Conservation (phyloP, 2,888 invertebrate species). For the Heteromyza rotundicornis region DNA sequence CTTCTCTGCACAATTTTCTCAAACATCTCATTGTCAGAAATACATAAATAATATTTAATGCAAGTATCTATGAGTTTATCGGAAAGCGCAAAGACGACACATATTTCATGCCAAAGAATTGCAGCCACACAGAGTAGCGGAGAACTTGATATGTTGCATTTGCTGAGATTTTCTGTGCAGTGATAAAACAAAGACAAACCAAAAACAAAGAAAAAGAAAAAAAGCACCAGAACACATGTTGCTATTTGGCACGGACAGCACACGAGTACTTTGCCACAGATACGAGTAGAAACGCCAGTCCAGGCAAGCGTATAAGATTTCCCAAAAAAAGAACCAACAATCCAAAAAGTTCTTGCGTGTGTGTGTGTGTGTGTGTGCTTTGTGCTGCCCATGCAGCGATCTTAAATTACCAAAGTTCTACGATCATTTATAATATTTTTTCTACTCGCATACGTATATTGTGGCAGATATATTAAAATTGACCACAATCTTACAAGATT, state of each 20-base stretch:
- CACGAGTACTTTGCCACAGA: not conserved
- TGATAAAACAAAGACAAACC: too few relatives aligned
- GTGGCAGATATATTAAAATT: too few relatives aligned
- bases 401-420: conserved; percentile 3
- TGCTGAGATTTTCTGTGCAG: not conserved
- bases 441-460: too few relatives aligned
- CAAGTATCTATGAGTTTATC: not conserved
- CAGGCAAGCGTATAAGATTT: too few relatives aligned
- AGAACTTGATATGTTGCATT: conserved; percentile 11
- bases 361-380: too few relatives aligned
- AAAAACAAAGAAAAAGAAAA: too few relatives aligned
- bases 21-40: conserved; percentile 1
- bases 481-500: conserved; percentile 44
- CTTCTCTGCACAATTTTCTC: not conserved
- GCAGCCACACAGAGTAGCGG: not conserved
- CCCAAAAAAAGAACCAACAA: too few relatives aligned
- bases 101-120: not conserved
- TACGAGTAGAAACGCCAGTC: not conserved
- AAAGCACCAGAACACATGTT: too few relatives aligned
- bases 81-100: not conserved
- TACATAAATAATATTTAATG: conserved; percentile 4
- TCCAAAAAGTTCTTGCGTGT: not conserved
- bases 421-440: conserved; percentile 2
- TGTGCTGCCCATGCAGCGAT: too few relatives aligned
- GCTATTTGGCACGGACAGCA: too few relatives aligned